These are phyloP conservation scores for Sialis lutaria DNA, from an alignment of 2,888 invertebrate genomes.

Conservation along the genomic window DNA sequence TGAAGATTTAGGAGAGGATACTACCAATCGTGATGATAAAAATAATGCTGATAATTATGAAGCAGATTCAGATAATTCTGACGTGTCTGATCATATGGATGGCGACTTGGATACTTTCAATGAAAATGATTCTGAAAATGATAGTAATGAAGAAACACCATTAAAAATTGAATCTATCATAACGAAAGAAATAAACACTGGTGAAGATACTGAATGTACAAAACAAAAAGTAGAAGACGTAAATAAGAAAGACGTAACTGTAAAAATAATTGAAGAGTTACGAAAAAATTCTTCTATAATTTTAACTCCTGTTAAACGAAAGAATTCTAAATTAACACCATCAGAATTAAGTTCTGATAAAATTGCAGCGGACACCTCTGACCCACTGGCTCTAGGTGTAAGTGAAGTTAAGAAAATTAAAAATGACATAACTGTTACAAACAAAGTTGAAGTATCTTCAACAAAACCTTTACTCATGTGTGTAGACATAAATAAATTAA, in stretches of 20 bases:
- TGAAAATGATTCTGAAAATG: conserved; percentile 9
- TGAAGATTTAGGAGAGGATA: no score
- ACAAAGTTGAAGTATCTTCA: background rate
- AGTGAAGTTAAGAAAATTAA: background rate
- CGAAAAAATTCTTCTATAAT: no score
- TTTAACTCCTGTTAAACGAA: no score
- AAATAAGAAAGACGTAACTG: no score
- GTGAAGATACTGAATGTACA: background rate
- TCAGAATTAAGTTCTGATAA: background rate
- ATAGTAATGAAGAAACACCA: conserved; percentile 10
- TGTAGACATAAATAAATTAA: conserved; percentile 12
- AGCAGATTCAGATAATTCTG: no score
- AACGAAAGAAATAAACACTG: no score
- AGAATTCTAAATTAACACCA: background rate
- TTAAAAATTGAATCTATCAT: conserved; percentile 9
- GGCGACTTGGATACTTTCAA: conserved; percentile 11
- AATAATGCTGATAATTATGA: no score
- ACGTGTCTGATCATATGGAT: background rate
- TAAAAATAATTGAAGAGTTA: no score
- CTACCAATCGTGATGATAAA: no score
- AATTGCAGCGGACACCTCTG: background rate
- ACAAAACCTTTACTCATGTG: conserved; percentile 11
- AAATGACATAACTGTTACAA: background rate
- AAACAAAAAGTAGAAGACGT: no score
- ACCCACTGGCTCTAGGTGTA: background rate